Percentiles rank a stretch among this genome's conserved stretches.
Conservation (phyloP, 2,797 vertebrate species). For the Capromys pilorides region DNA sequence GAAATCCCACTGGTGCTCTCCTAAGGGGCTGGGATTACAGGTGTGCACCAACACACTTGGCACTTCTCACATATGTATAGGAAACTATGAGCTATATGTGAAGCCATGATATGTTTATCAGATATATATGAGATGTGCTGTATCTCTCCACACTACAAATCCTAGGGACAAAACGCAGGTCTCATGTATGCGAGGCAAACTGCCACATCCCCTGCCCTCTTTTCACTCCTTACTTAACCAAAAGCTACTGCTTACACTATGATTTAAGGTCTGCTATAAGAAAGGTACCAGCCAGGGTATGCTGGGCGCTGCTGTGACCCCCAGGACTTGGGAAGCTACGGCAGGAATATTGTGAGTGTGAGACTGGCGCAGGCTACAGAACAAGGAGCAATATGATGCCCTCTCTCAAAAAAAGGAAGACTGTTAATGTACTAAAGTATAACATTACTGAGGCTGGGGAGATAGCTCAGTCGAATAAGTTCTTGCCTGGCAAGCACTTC, state of each 20-base stretch:
- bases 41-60: neutral
- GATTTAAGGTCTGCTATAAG: neutral
- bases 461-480: no score
- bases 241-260: constrained; percentile 7
- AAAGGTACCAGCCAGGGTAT: neutral
- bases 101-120: no score
- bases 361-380: neutral
- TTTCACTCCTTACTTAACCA: neutral
- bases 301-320: neutral
- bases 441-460: neutral
- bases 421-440: neutral
- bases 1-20: neutral
- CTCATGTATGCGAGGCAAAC: neutral
- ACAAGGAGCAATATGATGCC: neutral
- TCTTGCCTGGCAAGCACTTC: no score
- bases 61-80: neutral
- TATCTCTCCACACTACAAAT: neutral
- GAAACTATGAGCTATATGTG: no score
- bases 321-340: neutral
- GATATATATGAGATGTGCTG: no score
- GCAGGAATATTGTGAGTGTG: neutral
- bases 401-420: neutral
- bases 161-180: neutral
- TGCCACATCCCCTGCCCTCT: neutral
- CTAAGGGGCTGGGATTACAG: neutral